Evolutionary conservation across 2,797 vertebrate genomes (phyloP).

Genomic region (Catamblyrhynchus diadema): DNA sequence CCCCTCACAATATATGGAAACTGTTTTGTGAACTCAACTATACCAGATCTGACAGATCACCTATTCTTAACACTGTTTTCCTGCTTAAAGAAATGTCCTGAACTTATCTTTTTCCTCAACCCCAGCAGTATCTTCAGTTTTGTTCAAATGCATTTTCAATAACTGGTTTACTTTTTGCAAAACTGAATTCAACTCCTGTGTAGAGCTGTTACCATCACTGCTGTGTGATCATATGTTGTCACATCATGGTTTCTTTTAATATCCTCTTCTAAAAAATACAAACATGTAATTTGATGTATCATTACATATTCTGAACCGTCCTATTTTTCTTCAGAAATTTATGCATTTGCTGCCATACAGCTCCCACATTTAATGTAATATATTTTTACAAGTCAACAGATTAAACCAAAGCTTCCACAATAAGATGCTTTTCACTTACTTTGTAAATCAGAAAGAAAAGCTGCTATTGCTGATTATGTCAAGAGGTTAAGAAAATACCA

Average conservation of each 20-base stretch:
- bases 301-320: neutral
- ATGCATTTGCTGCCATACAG: neutral
- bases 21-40: neutral
- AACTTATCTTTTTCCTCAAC: neutral
- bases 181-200: neutral
- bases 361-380: neutral
- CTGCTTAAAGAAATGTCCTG: constrained; percentile 1
- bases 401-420: neutral
- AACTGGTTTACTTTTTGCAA: neutral
- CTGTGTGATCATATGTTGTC: neutral
- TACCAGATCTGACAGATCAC: neutral
- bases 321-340: neutral
- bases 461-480: neutral
- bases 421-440: neutral
- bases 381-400: neutral
- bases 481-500: neutral
- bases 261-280: neutral
- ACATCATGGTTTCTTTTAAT: neutral
- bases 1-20: neutral
- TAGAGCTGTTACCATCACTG: neutral
- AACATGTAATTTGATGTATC: neutral
- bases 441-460: neutral
- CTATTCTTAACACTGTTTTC: neutral
- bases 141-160: neutral
- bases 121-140: neutral